These are phyloP conservation scores for Rhagoletis pomonella DNA, from an alignment of 1,140 invertebrate species.

Conservation along the genomic window DNA sequence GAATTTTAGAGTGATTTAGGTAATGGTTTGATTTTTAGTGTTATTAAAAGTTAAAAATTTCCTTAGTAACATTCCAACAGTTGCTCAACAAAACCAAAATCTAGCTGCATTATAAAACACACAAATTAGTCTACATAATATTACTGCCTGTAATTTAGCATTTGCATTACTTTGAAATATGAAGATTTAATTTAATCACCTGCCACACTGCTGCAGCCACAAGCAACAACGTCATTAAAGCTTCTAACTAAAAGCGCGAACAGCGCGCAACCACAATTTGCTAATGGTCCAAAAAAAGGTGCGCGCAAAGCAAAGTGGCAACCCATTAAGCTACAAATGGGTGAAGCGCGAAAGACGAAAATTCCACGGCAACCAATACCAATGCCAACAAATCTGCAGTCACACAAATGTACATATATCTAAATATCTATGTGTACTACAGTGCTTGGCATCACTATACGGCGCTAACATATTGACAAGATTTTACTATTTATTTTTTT, in stretches of 20 bases:
- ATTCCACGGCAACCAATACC: background rate
- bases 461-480: too few relatives aligned
- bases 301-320: slow-evolving; percentile 30
- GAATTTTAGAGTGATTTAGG: too few relatives aligned
- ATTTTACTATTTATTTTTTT: too few relatives aligned
- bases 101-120: background rate
- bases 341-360: background rate
- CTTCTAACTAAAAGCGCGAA: background rate
- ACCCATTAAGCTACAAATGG: slow-evolving; percentile 15
- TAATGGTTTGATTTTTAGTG: too few relatives aligned
- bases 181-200: slow-evolving; percentile 30
- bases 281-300: slow-evolving; percentile 35
- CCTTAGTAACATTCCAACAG: too few relatives aligned
- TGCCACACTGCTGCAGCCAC: background rate
- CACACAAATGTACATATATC: background rate
- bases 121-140: background rate
- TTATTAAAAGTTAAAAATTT: too few relatives aligned
- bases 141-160: background rate
- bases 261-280: background rate
- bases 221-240: slow-evolving; percentile 8
- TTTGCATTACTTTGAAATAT: slow-evolving; percentile 4
- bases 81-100: too few relatives aligned
- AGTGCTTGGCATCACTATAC: background rate
- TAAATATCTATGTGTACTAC: too few relatives aligned
- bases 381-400: background rate